Base-by-base conservation (phyloP, 2,797 vertebrate species). In the Zalophus californianus region DNA sequence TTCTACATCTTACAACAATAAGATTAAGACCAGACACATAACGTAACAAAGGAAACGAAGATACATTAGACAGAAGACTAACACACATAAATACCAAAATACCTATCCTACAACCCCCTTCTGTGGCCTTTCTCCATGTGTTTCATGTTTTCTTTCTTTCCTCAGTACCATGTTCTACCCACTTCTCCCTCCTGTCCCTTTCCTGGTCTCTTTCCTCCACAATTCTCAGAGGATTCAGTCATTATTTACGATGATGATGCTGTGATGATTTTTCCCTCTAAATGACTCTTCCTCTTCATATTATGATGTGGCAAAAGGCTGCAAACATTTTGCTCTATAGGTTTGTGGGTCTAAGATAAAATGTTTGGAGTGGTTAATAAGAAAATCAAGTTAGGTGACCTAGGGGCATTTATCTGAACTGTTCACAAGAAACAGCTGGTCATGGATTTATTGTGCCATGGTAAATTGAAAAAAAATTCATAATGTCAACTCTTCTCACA, bases 1-100 rank as follows among this genome's bases (percentile, higher is more conserved):
- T 73, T 83, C 15, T 80, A 80, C 27, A 94, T 73, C 94, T 96
- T 52, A 90, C 13, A 91, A 86, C 93, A 75, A 60, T 77, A 32
- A 64, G 4, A 54, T 82, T 92, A 93, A 6, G 72, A 60, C 15
- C 38, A 91, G 52, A 91, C 29, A 78, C 50, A 93, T 16, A 95
- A 41, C 2, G 1, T 62, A 79, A 80, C 2, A 94, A 93, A 91
- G 13, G 3, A 91, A 93, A 90, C 27, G 27, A 84, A 96, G 48
- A 89, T 70, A 75, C 32, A 92, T 29, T 79, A 79, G 25, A 82
- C 64, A 77, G 66, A 89, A 91, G 85, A 87, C 52, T 64, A 56
- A 90, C 38, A 35, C 4, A 68, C 18, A 62, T 52, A 89, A 68
- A 64, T 38, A 86, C 41, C 21, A 87, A 90, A 73, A 58, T 54